Evolutionary conservation across 2,888 invertebrate species (phyloP).

Genomic region (Sinohyriopsis cumingii): DNA sequence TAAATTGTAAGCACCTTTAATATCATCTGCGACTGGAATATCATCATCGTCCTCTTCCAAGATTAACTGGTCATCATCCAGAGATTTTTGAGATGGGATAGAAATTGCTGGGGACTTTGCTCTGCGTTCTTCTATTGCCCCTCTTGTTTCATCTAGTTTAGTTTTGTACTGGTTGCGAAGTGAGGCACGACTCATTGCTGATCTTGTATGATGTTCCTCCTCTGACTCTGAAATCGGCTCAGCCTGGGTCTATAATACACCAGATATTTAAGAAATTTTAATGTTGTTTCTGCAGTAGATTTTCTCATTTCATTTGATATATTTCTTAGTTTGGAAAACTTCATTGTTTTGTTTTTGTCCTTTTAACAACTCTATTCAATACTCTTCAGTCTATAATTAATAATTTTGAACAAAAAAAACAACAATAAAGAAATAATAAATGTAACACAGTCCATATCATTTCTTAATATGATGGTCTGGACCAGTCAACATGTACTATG

Average conservation of each 20-base stretch:
- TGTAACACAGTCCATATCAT: too few relatives aligned
- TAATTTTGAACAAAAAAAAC: too few relatives aligned
- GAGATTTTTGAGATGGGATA: conserved; percentile 51
- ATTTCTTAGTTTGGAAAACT: too few relatives aligned
- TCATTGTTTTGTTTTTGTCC: too few relatives aligned
- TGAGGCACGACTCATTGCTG: conserved; percentile 58
- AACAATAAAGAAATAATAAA: too few relatives aligned
- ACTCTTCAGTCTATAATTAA: too few relatives aligned
- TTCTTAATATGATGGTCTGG: too few relatives aligned
- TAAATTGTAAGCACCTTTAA: conserved; percentile 35
- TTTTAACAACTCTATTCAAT: too few relatives aligned
- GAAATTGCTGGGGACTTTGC: conserved; percentile 59
- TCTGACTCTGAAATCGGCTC: conserved; percentile 37
- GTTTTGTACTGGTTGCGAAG: conserved; percentile 55
- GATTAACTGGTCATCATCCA: conserved; percentile 54
- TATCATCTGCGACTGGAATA: conserved; percentile 45
- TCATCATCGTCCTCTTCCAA: conserved; percentile 63
- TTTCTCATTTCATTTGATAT: too few relatives aligned
- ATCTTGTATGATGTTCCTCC: conserved; percentile 47
- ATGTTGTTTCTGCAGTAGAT: background rate
- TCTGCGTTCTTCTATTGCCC: conserved; percentile 57
- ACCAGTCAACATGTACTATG: too few relatives aligned
- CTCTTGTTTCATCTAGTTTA: conserved; percentile 52
- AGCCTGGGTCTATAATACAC: conserved; percentile 22
- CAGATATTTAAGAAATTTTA: background rate